Evolutionary conservation across 2,113 vertebrate genomes (phyloP).

Genomic region (Coryphaenoides rupestris): DNA sequence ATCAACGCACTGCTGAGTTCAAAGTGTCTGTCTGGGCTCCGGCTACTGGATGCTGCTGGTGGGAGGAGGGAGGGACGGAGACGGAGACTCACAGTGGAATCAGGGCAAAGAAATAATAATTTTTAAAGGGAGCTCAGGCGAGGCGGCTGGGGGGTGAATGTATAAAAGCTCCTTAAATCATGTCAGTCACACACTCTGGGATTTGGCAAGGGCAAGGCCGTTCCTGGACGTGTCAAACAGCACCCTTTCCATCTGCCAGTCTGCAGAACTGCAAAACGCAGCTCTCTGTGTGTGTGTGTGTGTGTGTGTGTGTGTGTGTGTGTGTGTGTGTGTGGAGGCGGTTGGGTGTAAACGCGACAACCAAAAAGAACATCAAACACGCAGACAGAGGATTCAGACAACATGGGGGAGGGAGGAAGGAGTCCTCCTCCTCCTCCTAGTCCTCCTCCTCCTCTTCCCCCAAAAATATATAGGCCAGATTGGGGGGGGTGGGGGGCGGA

Average conservation of each 20-base stretch:
- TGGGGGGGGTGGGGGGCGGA: too few species aligned
- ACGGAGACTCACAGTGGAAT: constrained; percentile 43
- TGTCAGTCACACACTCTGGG: constrained; percentile 55
- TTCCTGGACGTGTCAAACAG: constrained; percentile 57
- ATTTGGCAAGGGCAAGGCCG: constrained; percentile 44
- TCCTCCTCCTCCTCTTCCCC: too few species aligned
- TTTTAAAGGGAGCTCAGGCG: constrained; percentile 38
- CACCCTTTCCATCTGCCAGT: constrained; percentile 54
- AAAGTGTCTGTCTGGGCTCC: neutral
- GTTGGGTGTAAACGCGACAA: constrained; percentile 50
- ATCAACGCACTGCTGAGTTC: constrained; percentile 4
- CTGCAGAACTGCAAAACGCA: constrained; percentile 32
- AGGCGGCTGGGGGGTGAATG: constrained; percentile 27
- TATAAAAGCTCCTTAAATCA: constrained; percentile 60
- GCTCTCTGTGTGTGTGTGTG: constrained; percentile 37
- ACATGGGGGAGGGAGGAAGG: constrained; percentile 8
- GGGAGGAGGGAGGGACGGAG: constrained; percentile 16
- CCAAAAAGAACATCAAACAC: constrained; percentile 33
- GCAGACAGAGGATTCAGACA: constrained; percentile 33
- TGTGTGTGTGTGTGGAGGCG: constrained; percentile 40
- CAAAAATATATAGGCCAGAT: constrained; percentile 46
- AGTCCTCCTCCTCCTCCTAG: neutral
- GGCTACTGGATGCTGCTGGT: constrained; percentile 12
- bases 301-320: too few species aligned
- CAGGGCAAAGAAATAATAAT: constrained; percentile 44